A percentile compares a stretch with the other conserved stretches of the same genome.
Evolutionary conservation across 2,888 invertebrate genomes (phyloP).

Genomic region (Tolmerus cingulatus): DNA sequence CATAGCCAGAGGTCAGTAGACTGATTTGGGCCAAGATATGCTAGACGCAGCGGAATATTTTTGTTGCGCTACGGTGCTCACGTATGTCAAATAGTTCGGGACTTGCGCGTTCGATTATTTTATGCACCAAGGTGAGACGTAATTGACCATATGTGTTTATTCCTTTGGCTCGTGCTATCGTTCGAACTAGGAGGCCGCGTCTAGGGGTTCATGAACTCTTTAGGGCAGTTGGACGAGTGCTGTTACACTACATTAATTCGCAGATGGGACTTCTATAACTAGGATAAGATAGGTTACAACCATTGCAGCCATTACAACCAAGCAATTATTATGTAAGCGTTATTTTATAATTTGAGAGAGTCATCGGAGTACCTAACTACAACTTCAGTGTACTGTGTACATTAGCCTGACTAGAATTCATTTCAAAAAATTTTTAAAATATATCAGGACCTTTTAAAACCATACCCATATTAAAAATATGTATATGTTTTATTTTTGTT

Average conservation of each 20-base stretch:
- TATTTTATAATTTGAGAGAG: no score
- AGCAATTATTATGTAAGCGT: neutral
- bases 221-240: neutral
- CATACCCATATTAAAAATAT: no score
- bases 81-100: neutral
- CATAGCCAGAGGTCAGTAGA: neutral
- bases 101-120: neutral
- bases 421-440: no score
- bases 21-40: constrained; percentile 23
- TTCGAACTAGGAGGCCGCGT: neutral
- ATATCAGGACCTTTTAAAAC: no score
- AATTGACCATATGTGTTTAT: constrained; percentile 26
- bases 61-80: neutral
- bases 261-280: neutral
- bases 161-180: neutral
- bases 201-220: constrained; percentile 16
- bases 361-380: no score
- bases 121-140: neutral
- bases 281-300: neutral
- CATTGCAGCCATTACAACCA: no score
- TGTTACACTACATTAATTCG: constrained; percentile 18
- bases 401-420: no score
- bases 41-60: neutral
- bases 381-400: no score
- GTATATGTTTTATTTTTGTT: no score